Evolutionary conservation across 2,113 vertebrate genomes (phyloP), one percentile per base, ranked within the genome.

Genomic region (Abramis brama): DNA sequence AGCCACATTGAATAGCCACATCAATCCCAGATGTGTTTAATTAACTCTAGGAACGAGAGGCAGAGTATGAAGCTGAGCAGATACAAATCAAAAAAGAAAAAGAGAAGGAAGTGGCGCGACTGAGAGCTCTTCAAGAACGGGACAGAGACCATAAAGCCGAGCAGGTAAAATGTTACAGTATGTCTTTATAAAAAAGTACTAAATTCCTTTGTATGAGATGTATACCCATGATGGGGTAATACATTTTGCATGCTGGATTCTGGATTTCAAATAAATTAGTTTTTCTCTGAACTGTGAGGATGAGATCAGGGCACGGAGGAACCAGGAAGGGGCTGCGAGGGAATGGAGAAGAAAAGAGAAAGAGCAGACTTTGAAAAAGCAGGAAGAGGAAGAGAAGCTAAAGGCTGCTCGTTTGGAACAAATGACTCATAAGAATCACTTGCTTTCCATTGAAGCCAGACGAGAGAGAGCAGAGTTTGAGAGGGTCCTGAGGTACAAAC

Each of bases 291-390:
- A 57, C 23, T 4, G 47, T 12, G 73, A 98, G 97, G 96, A 98
- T 15, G 96, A 94, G 2, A 92, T 97, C 77, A 91, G 96, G 23
- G 97, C 96, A 78, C 95, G 94, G 66, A 96, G 97, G 87, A 96
- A 95, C 92, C 96, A 97, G 43, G 97, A 97, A 47, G 93, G 88
- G 0, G 71, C 92, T 0, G 96, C 97, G 86, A 91, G 97, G 19
- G 94, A 97, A 27, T 99, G 97, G 97, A 95, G 97, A 77, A 93
- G 70, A 13, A 96, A 94, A 79, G 96, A 98, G 84, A 94, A 89
- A 83, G 96, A 96, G 82, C 66, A 88, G 0, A 92, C 87, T 0
- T 86, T 6, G 55, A 95, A 87, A 88, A 95, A 92, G 80, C 85
- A 76, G 0, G 93, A 94, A 84, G 91, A 90, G 0, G 94, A 96